Percentiles rank a stretch among this genome's conserved stretches.
Conservation (phyloP, 64 coral and sea anemone species). For the Montipora capricornis region DNA sequence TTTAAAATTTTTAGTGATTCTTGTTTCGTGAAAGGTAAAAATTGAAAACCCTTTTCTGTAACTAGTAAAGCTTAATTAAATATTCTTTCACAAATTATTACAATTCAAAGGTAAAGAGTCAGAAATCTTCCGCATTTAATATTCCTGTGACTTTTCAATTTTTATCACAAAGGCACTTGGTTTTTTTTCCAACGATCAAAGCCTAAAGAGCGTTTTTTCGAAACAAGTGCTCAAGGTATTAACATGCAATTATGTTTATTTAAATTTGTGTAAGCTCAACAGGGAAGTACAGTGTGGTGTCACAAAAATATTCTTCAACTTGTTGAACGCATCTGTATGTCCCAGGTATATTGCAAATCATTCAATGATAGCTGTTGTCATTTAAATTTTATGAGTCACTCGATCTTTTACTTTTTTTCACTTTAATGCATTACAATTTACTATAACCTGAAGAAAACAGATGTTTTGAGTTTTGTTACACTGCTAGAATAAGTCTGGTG, state of each 20-base stretch:
- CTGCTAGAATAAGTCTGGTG: neutral
- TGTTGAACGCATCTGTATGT: neutral
- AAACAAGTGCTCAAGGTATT: neutral
- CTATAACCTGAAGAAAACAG: neutral
- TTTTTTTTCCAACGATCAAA: neutral
- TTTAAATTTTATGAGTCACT: conserved; percentile 17
- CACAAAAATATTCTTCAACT: neutral
- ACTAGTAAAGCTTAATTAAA: no score
- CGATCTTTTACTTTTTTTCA: no score
- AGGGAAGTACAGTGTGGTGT: neutral
- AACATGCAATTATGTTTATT: neutral
- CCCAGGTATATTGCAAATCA: neutral
- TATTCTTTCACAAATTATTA: no score
- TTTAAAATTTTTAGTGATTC: neutral
- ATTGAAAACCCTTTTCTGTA: no score
- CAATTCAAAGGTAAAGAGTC: neutral
- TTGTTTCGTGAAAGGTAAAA: neutral
- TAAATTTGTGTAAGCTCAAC: neutral
- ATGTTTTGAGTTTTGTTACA: neutral
- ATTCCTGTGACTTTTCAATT: neutral
- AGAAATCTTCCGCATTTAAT: neutral
- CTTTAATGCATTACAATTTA: neutral
- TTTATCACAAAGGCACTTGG: neutral
- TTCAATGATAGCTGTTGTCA: conserved; percentile 14
- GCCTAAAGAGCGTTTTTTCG: neutral